phyloP scores from a whole-genome alignment of 2,113 vertebrate genomes.

The Ptyas mucosa region DNA sequence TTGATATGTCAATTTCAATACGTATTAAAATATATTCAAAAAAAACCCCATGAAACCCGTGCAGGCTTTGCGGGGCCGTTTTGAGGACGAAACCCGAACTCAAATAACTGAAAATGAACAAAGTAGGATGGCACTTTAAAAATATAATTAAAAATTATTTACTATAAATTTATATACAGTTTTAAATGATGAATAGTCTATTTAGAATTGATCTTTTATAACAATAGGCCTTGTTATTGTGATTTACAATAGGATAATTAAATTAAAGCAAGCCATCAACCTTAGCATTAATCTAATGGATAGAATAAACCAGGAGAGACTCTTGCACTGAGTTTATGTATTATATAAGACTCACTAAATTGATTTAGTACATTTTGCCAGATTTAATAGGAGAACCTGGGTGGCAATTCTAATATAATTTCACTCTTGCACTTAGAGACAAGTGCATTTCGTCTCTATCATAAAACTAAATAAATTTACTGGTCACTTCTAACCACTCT shows the following conservation, averaged over 20 bases:
- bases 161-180: not conserved
- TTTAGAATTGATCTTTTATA: conserved; percentile 21
- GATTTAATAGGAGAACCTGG: not conserved
- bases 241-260: conserved; percentile 14
- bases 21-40: not conserved
- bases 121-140: not conserved
- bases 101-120: not conserved
- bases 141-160: conserved; percentile 18
- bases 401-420: not conserved
- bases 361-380: not conserved
- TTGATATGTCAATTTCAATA: conserved; percentile 2
- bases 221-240: not conserved
- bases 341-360: not conserved
- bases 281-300: not conserved
- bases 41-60: conserved; percentile 9
- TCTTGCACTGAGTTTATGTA: not conserved
- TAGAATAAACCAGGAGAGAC: not conserved
- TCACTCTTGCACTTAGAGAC: not conserved
- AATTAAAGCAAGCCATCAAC: conserved; percentile 1
- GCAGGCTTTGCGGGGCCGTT: too few relatives aligned
- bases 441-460: not conserved
- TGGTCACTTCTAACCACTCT: not conserved
- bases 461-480: not conserved
- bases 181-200: conserved; percentile 1
- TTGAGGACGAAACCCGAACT: too few relatives aligned